A percentile compares a stretch with the other conserved stretches of the same genome.
These are phyloP conservation scores for Brachionus calyciflorus DNA, from an alignment of 1,140 invertebrate genomes.

Conservation along the genomic window DNA sequence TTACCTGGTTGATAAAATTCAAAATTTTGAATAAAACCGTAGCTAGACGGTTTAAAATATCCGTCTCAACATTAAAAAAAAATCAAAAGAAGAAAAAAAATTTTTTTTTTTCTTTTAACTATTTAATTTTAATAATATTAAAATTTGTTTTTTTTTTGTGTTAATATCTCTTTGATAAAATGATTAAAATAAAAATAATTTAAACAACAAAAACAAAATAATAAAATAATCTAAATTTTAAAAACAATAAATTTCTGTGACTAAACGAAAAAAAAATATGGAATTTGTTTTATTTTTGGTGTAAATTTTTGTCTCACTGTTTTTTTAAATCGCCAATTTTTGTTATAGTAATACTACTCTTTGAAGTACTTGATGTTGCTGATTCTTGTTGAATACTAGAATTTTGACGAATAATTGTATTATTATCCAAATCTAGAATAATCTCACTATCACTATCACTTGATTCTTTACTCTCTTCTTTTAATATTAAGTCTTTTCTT, in stretches of 20 bases:
- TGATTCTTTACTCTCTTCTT: not conserved
- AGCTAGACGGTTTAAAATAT: slow-evolving; percentile 13
- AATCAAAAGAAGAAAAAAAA: not conserved
- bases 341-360: not conserved
- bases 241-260: too few species aligned
- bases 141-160: too few species aligned
- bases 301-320: too few species aligned
- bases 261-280: too few species aligned
- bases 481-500: not conserved
- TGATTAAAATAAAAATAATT: too few species aligned
- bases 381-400: too few species aligned
- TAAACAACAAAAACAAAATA: too few species aligned
- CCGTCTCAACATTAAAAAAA: slow-evolving; percentile 1
- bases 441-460: not conserved
- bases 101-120: not conserved
- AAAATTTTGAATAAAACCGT: not conserved
- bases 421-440: slow-evolving; percentile 42
- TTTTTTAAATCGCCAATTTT: too few species aligned
- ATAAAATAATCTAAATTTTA: too few species aligned
- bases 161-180: too few species aligned
- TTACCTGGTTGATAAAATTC: not conserved
- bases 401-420: slow-evolving; percentile 29
- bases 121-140: not conserved
- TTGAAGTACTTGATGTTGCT: not conserved
- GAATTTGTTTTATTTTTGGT: too few species aligned